These are phyloP conservation scores for Hemitrygon akajei DNA, from an alignment of 2,797 vertebrate species.

Conservation along the genomic window DNA sequence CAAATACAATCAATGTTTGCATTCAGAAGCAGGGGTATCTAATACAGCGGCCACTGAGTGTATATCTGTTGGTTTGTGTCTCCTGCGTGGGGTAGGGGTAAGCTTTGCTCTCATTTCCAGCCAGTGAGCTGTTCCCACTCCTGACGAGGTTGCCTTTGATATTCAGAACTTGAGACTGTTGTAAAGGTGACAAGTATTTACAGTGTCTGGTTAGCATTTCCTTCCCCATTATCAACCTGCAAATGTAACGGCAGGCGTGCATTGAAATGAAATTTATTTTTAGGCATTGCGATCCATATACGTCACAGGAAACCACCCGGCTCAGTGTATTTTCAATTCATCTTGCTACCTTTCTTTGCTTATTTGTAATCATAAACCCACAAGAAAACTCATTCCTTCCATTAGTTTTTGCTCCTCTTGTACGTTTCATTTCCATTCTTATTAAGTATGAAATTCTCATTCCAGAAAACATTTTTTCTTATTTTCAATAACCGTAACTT, in stretches of 20 bases:
- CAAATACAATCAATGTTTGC: no score
- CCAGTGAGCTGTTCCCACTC: neutral
- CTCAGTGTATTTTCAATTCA: neutral
- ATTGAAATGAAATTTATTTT: neutral
- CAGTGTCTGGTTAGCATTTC: neutral
- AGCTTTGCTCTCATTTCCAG: neutral
- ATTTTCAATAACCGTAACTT: neutral
- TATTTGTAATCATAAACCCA: conserved; percentile 23
- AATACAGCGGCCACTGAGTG: no score
- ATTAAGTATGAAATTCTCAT: conserved; percentile 9
- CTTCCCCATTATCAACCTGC: neutral
- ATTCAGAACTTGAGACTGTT: neutral
- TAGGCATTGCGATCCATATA: neutral
- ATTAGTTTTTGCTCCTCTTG: neutral
- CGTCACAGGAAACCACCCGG: conserved; percentile 4
- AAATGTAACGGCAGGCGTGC: neutral
- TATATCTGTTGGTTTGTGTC: neutral
- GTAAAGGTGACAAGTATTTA: neutral
- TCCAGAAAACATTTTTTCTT: neutral
- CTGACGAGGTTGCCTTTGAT: neutral
- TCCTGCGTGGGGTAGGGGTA: neutral
- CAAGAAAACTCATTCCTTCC: conserved; percentile 5
- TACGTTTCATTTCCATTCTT: neutral
- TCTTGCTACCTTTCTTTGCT: neutral
- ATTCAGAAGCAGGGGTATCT: no score